Evolutionary conservation across 2,113 vertebrate species (phyloP), one percentile per base, ranked within the genome.

Genomic region (Charadrius vociferus): DNA sequence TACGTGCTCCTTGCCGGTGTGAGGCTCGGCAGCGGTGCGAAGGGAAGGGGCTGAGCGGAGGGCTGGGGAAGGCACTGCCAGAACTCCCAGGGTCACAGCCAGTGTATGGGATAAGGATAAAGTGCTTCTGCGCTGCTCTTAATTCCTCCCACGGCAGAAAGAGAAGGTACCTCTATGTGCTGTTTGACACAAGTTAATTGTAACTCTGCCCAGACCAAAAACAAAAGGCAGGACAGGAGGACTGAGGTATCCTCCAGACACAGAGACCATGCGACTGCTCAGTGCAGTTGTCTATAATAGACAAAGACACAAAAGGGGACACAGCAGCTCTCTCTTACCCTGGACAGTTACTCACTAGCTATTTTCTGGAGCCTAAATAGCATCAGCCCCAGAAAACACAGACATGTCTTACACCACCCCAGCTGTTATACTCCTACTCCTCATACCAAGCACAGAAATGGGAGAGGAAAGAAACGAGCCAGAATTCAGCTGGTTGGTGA

Each of bases 1-100:
- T 16, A 30, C 0, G 0, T 19, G 34, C 15, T 23, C 43, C 47
- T 58, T 23, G 27, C 13, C 23, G 65, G 5, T 34, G 32, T 5
- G 29, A 30, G 53, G 39, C 30, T 12, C 63, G 34, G n/a, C 50
- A 66, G 75, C 3, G 5, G 8, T 24, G 14, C 0, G 9, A 80
- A 50, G 36, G 47, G 43, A 77, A 78, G 20, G 14, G 21, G 19
- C 22, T 50, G 49, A 50, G 49, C 23, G 49, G 49, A 49, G 22
- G 49, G 49, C 61, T 67, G n/a, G 37, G 14, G 37, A 91, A 73
- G 6, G 14, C 16, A 41, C 41, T 56, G 39, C n/a, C 2, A 0
- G 50, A 91, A 18, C 53, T 53, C 23, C 32, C 3, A 1, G 7
- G 22, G 22, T 4, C 3, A 4, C 16, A 43, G 55, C 17, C 0